These are phyloP conservation scores for Megaustenia siamemsis DNA, from an alignment of 2,888 invertebrate species.

Conservation along the genomic window DNA sequence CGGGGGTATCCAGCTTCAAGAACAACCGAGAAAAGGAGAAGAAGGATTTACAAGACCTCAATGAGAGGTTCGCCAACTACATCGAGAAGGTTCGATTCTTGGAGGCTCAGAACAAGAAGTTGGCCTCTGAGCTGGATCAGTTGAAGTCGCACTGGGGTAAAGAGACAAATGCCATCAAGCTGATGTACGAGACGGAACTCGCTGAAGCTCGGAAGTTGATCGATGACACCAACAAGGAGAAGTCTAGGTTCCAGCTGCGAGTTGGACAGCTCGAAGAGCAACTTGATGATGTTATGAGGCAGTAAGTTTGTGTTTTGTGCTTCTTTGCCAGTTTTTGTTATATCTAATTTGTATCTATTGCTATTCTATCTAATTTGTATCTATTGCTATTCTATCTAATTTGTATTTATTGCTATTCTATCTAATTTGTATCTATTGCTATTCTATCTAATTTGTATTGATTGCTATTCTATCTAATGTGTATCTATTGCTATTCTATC, in stretches of 20 bases:
- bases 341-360: too few relatives aligned
- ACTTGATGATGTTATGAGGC: constrained; percentile 76
- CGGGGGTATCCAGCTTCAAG: constrained; percentile 79
- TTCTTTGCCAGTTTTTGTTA: too few relatives aligned
- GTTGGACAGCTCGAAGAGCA: constrained; percentile 81
- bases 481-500: too few relatives aligned
- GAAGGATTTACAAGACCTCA: constrained; percentile 82
- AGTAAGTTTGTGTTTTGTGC: constrained; percentile 76
- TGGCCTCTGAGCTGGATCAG: constrained; percentile 78
- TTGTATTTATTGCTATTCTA: too few relatives aligned
- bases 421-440: too few relatives aligned
- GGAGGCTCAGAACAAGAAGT: constrained; percentile 80
- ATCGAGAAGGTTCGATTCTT: constrained; percentile 81
- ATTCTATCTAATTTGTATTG: too few relatives aligned
- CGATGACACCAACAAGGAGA: constrained; percentile 81
- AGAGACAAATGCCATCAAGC: constrained; percentile 78
- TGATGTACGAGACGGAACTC: constrained; percentile 81
- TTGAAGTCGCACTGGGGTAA: constrained; percentile 78
- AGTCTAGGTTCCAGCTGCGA: constrained; percentile 81
- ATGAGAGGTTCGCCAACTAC: constrained; percentile 82
- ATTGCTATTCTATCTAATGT: too few relatives aligned
- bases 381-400: too few relatives aligned
- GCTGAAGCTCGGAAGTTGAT: constrained; percentile 81
- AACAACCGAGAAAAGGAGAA: constrained; percentile 81
- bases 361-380: too few relatives aligned